Evolutionary conservation across 2,888 invertebrate genomes (phyloP).

Genomic region (Drosophila testacea): DNA sequence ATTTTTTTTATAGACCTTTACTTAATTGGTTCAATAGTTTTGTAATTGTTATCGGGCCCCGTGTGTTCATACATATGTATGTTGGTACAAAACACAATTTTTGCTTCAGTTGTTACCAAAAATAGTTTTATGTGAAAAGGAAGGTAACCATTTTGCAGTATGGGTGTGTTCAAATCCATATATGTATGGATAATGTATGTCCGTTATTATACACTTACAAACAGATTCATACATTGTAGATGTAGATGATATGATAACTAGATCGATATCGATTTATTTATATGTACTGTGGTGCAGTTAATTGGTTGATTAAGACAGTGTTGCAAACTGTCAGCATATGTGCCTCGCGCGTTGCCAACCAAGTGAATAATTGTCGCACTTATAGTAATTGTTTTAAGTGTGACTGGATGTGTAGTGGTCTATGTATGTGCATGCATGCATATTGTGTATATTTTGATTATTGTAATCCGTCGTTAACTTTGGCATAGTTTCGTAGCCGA

Average conservation of each 20-base stretch:
- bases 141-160: constrained; percentile 41
- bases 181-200: background rate
- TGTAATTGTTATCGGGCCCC: constrained; percentile 62
- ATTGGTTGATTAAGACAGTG: constrained; percentile 52
- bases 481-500: constrained; percentile 72
- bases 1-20: constrained; percentile 50
- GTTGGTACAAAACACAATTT: constrained; percentile 31
- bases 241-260: constrained; percentile 10
- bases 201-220: too few species aligned
- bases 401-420: background rate
- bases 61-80: constrained; percentile 19
- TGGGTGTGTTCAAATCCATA: constrained; percentile 56
- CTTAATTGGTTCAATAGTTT: constrained; percentile 77
- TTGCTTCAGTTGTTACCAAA: constrained; percentile 67
- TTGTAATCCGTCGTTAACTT: constrained; percentile 75
- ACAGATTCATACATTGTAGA: background rate
- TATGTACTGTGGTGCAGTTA: constrained; percentile 36
- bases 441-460: constrained; percentile 56
- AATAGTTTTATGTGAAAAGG: constrained; percentile 58
- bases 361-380: constrained; percentile 61
- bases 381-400: constrained; percentile 15
- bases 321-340: constrained; percentile 40
- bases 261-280: constrained; percentile 26
- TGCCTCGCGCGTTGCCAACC: constrained; percentile 48
- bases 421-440: constrained; percentile 13